Evolutionary conservation across 2,888 invertebrate species (phyloP).

Genomic region (Pycnomerus fuliginosus): DNA sequence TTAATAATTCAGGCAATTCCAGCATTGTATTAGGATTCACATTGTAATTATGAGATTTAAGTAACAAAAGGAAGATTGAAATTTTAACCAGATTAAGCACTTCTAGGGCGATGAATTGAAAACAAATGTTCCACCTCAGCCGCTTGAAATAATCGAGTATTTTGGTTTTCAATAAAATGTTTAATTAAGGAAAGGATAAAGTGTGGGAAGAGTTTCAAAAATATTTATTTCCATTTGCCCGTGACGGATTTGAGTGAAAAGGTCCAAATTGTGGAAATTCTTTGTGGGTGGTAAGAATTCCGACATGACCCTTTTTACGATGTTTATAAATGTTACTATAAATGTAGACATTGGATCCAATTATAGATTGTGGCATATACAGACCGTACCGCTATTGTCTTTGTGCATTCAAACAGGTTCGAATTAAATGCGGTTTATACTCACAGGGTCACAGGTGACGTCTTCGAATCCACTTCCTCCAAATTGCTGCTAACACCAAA

Average conservation of each 20-base stretch:
- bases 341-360: conserved; percentile 24
- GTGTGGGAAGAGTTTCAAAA: conserved; percentile 8
- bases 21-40: too few species aligned
- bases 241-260: conserved; percentile 16
- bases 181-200: too few species aligned
- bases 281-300: conserved; percentile 17
- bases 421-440: conserved; percentile 14
- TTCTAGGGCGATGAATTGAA: too few species aligned
- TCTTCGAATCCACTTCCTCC: background rate
- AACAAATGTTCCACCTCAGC: too few species aligned
- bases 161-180: too few species aligned
- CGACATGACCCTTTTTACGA: conserved; percentile 5
- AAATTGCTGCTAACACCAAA: too few species aligned
- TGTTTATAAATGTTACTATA: conserved; percentile 15
- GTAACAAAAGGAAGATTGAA: too few species aligned
- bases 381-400: conserved; percentile 17
- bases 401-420: conserved; percentile 6
- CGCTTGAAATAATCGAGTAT: too few species aligned
- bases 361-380: conserved; percentile 27
- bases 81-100: too few species aligned
- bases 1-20: too few species aligned
- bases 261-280: conserved; percentile 17
- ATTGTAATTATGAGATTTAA: too few species aligned
- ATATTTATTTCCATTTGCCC: conserved; percentile 14
- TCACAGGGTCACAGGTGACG: conserved; percentile 6